Percentiles rank a stretch among this genome's conserved stretches.
Evolutionary conservation across 35 echinoderm and acorn worm genomes (phyloP).

Genomic region (Ophioderma brevispina): DNA sequence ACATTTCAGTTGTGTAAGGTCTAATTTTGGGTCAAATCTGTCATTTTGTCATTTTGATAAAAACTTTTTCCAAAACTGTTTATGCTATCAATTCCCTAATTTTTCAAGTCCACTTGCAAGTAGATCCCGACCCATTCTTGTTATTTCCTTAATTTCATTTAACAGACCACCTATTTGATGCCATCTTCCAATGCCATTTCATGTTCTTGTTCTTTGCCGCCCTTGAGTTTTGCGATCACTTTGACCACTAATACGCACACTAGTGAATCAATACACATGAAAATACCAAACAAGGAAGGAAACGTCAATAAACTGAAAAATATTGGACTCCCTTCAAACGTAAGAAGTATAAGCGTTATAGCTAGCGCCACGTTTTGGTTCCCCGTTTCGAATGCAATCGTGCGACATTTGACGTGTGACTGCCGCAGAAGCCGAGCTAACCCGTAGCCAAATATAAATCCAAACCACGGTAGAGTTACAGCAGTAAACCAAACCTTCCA

Average conservation of each 20-base stretch:
- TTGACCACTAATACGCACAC: conserved; percentile 5
- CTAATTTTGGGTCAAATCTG: too few species aligned
- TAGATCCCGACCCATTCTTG: too few species aligned
- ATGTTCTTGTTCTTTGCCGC: too few species aligned
- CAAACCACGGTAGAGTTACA: background rate
- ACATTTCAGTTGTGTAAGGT: too few species aligned
- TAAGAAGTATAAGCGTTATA: conserved; percentile 44
- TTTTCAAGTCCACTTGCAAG: too few species aligned
- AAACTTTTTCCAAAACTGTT: too few species aligned
- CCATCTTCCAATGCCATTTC: too few species aligned
- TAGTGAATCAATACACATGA: conserved; percentile 16
- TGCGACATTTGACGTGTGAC: conserved; percentile 44
- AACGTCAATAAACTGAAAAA: conserved; percentile 31
- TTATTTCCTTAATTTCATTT: too few species aligned
- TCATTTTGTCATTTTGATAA: too few species aligned
- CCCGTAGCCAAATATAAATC: conserved; percentile 28
- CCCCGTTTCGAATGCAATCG: conserved; percentile 68
- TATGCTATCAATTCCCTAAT: too few species aligned
- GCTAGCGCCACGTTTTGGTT: conserved; percentile 59
- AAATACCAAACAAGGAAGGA: conserved; percentile 45
- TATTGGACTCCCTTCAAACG: conserved; percentile 8
- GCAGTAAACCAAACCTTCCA: conserved; percentile 65
- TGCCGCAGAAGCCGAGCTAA: conserved; percentile 50
- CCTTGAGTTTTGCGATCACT: too few species aligned
- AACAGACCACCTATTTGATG: too few species aligned